Evolutionary conservation across 2,888 invertebrate genomes (phyloP).

Genomic region (Nomada goodeniana): DNA sequence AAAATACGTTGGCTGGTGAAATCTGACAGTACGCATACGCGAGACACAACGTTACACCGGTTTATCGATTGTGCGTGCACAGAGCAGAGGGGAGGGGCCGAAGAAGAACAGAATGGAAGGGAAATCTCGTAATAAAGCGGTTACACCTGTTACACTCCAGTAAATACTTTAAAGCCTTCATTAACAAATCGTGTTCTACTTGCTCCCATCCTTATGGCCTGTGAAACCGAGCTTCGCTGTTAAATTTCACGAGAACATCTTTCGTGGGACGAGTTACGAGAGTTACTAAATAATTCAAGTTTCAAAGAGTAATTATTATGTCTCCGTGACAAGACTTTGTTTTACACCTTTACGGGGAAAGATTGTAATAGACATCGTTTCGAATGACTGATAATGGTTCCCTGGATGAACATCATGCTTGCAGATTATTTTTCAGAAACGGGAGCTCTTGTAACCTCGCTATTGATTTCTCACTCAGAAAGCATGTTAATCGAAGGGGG

Average conservation of each 20-base stretch:
- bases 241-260: conserved; percentile 24
- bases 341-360: not conserved
- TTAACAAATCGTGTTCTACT: conserved; percentile 54
- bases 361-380: not conserved
- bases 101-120: conserved; percentile 51
- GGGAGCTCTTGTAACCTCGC: not conserved
- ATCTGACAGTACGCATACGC: conserved; percentile 67
- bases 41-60: conserved; percentile 63
- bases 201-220: conserved; percentile 13
- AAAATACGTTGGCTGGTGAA: conserved; percentile 10
- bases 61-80: conserved; percentile 70
- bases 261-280: conserved; percentile 16
- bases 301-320: no score
- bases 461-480: not conserved
- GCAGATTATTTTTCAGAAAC: not conserved
- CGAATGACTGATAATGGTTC: not conserved
- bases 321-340: not conserved
- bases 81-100: conserved; percentile 8
- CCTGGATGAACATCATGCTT: no score
- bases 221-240: conserved; percentile 15
- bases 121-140: conserved; percentile 62
- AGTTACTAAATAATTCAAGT: no score
- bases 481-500: not conserved
- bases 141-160: conserved; percentile 70
- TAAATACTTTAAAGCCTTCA: conserved; percentile 52